A percentile compares a stretch with the other conserved stretches of the same genome.
These are phyloP conservation scores for Spermophilus dauricus DNA, from an alignment of 2,113 vertebrate genomes.

Conservation along the genomic window DNA sequence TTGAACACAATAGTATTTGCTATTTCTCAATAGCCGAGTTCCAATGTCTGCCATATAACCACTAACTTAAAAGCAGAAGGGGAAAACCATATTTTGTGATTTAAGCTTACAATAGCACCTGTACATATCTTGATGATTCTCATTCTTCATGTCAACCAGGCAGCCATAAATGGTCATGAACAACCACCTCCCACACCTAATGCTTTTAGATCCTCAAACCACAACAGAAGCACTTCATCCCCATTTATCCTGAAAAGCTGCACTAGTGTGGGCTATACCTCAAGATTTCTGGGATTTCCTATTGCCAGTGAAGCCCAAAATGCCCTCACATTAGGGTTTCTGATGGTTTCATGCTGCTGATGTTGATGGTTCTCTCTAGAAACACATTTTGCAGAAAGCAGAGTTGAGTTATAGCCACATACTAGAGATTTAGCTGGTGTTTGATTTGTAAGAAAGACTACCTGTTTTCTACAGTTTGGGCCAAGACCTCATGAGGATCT, in stretches of 20 bases:
- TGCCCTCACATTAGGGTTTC: background rate
- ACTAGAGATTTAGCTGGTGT: background rate
- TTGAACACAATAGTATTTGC: background rate
- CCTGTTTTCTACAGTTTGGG: background rate
- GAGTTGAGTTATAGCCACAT: background rate
- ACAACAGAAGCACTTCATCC: background rate
- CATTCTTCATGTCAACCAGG: background rate
- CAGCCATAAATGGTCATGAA: background rate
- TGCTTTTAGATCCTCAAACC: background rate
- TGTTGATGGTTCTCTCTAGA: background rate
- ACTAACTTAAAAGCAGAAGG: background rate
- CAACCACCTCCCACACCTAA: background rate
- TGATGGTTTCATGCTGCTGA: background rate
- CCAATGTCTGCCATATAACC: background rate
- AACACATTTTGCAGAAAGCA: background rate
- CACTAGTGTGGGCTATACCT: background rate
- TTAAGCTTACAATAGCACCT: background rate
- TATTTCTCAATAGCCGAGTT: background rate
- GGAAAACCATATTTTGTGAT: background rate
- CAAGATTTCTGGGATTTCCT: background rate
- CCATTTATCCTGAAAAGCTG: background rate
- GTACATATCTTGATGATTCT: background rate
- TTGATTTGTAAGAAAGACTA: background rate
- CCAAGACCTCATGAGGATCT: background rate
- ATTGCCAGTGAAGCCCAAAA: background rate